Conservation (phyloP, 2,888 invertebrate genomes). For the Apocheima hispidaria region DNA sequence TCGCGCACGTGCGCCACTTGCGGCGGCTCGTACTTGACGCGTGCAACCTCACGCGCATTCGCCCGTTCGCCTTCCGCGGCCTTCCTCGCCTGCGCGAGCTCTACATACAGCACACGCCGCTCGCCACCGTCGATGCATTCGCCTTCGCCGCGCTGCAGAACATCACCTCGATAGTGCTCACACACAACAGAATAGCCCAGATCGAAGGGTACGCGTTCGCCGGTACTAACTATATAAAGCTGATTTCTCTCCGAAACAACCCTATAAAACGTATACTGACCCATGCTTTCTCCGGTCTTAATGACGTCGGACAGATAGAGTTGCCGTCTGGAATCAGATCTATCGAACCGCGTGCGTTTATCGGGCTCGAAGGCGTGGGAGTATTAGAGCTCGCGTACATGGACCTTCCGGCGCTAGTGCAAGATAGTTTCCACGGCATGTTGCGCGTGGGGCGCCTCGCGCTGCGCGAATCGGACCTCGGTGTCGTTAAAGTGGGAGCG, state of each 20-base stretch:
- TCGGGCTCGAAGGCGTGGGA: slow-evolving; percentile 93
- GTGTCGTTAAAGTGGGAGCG: slow-evolving; percentile 90
- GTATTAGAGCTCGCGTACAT: slow-evolving; percentile 93
- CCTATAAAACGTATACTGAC: slow-evolving; percentile 92
- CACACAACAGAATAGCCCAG: slow-evolving; percentile 90
- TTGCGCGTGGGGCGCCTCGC: slow-evolving; percentile 91
- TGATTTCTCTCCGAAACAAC: slow-evolving; percentile 94
- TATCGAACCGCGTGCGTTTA: slow-evolving; percentile 93
- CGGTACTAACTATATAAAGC: slow-evolving; percentile 93
- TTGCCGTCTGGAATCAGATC: slow-evolving; percentile 92
- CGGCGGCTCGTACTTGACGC: slow-evolving; percentile 94
- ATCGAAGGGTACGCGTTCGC: slow-evolving; percentile 94
- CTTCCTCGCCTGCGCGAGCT: slow-evolving; percentile 91
- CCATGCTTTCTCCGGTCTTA: slow-evolving; percentile 93
- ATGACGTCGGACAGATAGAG: slow-evolving; percentile 93
- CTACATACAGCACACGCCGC: slow-evolving; percentile 94
- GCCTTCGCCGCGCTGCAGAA: slow-evolving; percentile 95
- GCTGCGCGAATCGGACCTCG: slow-evolving; percentile 93
- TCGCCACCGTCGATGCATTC: slow-evolving; percentile 92
- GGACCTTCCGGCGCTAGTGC: slow-evolving; percentile 90
- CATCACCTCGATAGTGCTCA: slow-evolving; percentile 89
- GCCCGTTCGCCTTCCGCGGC: slow-evolving; percentile 95
- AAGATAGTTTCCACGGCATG: slow-evolving; percentile 92
- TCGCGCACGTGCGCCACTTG: slow-evolving; percentile 92
- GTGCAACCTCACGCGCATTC: slow-evolving; percentile 93